Evolutionary conservation across 2,113 vertebrate species (phyloP).

Genomic region (Anolis sagrei): DNA sequence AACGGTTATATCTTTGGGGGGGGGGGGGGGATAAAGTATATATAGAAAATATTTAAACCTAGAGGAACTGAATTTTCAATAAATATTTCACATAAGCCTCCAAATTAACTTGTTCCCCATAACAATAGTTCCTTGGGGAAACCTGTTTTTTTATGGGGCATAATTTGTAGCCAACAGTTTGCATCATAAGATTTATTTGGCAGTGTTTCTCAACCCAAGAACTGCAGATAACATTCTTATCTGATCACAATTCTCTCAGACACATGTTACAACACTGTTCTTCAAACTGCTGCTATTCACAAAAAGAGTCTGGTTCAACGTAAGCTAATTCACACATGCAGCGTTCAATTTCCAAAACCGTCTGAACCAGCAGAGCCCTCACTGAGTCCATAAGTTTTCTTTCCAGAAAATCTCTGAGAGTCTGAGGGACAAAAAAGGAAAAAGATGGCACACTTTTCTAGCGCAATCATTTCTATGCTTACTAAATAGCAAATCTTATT

Average conservation of each 20-base stretch:
- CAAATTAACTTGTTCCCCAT: background rate
- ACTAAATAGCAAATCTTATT: too few species aligned
- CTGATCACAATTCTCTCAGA: background rate
- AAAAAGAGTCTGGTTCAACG: too few species aligned
- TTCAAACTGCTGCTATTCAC: too few species aligned
- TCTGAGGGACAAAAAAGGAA: too few species aligned
- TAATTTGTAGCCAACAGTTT: background rate
- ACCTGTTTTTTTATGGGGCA: background rate
- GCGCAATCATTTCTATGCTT: too few species aligned
- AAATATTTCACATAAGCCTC: background rate
- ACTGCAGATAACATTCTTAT: constrained; percentile 2
- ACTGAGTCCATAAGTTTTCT: too few species aligned
- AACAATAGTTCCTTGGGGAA: background rate
- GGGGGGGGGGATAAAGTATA: background rate
- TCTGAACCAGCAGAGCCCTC: too few species aligned
- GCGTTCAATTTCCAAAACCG: too few species aligned
- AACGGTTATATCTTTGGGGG: too few species aligned
- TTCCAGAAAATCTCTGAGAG: too few species aligned
- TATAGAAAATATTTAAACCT: background rate
- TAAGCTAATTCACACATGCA: too few species aligned
- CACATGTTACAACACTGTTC: background rate
- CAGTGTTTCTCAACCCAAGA: background rate
- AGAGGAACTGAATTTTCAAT: background rate
- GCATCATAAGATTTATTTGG: background rate
- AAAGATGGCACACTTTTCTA: background rate